A percentile compares a stretch with the other conserved stretches of the same genome.
phyloP scores from a whole-genome alignment of 2,113 vertebrate genomes.

The Pluvianellus socialis region DNA sequence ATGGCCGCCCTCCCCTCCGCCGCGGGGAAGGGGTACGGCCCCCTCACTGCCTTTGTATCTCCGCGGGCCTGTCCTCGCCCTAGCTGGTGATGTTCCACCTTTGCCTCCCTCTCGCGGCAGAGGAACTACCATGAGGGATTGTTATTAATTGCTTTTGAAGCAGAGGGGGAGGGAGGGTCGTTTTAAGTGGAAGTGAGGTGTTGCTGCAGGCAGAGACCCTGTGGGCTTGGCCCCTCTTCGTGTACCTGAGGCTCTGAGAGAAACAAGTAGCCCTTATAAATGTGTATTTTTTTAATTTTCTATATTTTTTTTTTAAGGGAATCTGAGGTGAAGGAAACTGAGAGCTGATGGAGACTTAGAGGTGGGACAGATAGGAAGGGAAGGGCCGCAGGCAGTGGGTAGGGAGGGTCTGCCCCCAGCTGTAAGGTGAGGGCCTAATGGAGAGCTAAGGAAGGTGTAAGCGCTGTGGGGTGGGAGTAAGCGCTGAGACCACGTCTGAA shows the following conservation, averaged over 20 bases:
- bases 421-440: too few species aligned
- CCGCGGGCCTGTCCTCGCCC: accelerated
- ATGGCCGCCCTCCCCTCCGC: accelerated
- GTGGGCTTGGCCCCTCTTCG: accelerated
- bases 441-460: too few species aligned
- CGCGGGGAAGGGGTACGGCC: accelerated
- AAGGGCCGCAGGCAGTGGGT: accelerated
- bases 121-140: accelerated
- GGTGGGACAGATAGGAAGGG: not conserved
- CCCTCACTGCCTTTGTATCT: accelerated
- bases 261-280: not conserved
- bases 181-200: accelerated
- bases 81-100: not conserved
- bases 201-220: accelerated
- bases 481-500: not conserved
- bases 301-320: not conserved
- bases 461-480: not conserved
- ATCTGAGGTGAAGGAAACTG: not conserved
- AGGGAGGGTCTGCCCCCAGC: not conserved
- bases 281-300: not conserved
- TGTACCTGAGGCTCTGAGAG: not conserved
- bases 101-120: not conserved
- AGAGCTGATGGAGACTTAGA: not conserved
- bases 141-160: not conserved
- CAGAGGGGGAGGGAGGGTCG: not conserved